Base-by-base conservation (phyloP, 2,888 invertebrate genomes). In the Microdon myrmicae region DNA sequence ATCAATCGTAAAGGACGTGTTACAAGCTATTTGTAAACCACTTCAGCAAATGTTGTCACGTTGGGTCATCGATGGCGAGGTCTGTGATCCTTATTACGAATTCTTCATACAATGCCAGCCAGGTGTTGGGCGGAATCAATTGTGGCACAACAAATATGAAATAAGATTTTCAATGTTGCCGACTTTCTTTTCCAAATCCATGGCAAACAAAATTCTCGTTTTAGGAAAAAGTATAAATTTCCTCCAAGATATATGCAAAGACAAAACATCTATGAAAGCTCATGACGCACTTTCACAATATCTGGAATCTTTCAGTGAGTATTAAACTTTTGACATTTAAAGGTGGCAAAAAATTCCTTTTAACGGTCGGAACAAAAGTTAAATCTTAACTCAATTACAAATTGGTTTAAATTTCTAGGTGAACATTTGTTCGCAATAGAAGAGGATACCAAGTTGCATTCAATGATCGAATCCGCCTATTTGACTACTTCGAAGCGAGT, bases 141-240 rank as follows among this genome's bases (percentile, higher is more conserved):
- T 96, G 78, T 97, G 97, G 97, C 90, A 94, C 73, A 93, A 95
- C 73, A 96, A 96, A 78, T 97, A 95, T 79, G 87, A 90, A 73
- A 87, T 97, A 6, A 85, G 92, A 82, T 87, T 79, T 72, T 76
- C 87, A 49, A 95, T 96, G 94, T 86, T 96, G 58, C 97, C 97
- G 3, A 89, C 90, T 51, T 96, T 96, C 78, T 90, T 97, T 71
- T 86, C 87, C 1, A 70, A 68, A 6, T 77, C 76, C 19, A 90
- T 94, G 76, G 96, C 96, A 0, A 87, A 88, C 59, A 92, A 92
- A 83, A 94, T 97, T 72, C 83, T 96, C 26, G 90, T 93, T 13
- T 94, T 94, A 2, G 97, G 97, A 45, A 96, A 97, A 80, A 94
- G 94, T 74, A 94, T 97, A 51, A 95, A 96, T 81, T 96, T 96